Evolutionary conservation across 2,888 invertebrate genomes (phyloP).

Genomic region (Aleiodes leptofemur): DNA sequence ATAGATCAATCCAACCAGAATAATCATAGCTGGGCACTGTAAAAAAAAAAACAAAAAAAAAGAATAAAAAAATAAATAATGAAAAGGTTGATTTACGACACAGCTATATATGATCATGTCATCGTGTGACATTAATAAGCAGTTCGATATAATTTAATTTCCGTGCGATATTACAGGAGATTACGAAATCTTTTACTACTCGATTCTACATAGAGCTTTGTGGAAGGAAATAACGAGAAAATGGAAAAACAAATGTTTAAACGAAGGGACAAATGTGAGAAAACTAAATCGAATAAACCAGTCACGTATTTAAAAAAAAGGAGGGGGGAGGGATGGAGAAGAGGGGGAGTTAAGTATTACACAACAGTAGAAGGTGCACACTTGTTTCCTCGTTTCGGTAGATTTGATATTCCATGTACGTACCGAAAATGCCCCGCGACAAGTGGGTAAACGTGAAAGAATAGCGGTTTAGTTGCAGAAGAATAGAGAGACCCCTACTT

Average conservation of each 20-base stretch:
- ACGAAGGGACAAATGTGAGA: constrained; percentile 19
- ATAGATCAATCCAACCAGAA: too few relatives aligned
- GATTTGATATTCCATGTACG: constrained; percentile 44
- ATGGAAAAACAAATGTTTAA: constrained; percentile 19
- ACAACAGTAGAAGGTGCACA: constrained; percentile 38
- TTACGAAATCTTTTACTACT: background rate
- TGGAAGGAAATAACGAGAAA: background rate
- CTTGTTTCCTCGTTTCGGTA: constrained; percentile 17
- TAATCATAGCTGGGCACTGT: too few relatives aligned
- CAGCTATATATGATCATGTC: too few relatives aligned
- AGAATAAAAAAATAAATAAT: too few relatives aligned
- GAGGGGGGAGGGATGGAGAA: too few relatives aligned
- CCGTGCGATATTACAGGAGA: background rate
- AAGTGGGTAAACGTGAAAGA: constrained; percentile 29
- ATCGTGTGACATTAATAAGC: too few relatives aligned
- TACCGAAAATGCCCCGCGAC: constrained; percentile 28
- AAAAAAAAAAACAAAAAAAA: too few relatives aligned
- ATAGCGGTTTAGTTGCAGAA: constrained; percentile 20
- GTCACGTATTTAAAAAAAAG: constrained; percentile 36
- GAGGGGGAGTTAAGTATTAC: constrained; percentile 31
- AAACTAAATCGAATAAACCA: constrained; percentile 36
- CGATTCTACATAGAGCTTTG: background rate
- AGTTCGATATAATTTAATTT: constrained; percentile 18
- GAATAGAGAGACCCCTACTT: constrained; percentile 13
- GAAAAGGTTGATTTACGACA: too few relatives aligned